A percentile compares a stretch with the other conserved stretches of the same genome.
Evolutionary conservation across 2,113 vertebrate species (phyloP).

Genomic region (Dasyornis broadbenti): DNA sequence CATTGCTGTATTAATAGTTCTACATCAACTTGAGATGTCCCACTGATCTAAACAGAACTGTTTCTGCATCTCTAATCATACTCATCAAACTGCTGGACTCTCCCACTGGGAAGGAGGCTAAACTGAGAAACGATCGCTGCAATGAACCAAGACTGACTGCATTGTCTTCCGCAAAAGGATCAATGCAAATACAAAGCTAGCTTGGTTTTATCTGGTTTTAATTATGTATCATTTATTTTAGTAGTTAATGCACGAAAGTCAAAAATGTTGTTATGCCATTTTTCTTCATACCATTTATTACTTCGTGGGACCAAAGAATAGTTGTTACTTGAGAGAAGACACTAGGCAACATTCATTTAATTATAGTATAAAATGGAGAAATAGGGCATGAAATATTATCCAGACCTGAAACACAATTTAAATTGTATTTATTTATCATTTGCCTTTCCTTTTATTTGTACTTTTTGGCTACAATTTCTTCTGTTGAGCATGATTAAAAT

Average conservation of each 20-base stretch:
- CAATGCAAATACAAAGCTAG: not conserved
- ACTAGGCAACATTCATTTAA: not conserved
- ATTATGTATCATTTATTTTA: not conserved
- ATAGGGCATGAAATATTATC: not conserved
- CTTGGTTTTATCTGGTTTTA: not conserved
- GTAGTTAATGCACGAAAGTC: not conserved
- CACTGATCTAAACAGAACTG: not conserved
- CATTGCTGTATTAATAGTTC: not conserved
- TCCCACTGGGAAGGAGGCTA: not conserved
- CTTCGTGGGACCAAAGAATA: not conserved
- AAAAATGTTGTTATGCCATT: not conserved
- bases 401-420: not conserved
- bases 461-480: not conserved
- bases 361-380: not conserved
- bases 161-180: not conserved
- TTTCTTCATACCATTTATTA: not conserved
- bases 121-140: not conserved
- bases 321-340: not conserved
- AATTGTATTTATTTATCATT: not conserved
- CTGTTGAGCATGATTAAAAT: not conserved
- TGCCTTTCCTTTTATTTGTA: not conserved
- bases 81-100: not conserved
- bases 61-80: not conserved
- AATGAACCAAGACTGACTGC: not conserved
- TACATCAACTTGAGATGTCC: not conserved